Base-by-base conservation (phyloP, 1,140 invertebrate species). In the Drosophila pseudoobscura region DNA sequence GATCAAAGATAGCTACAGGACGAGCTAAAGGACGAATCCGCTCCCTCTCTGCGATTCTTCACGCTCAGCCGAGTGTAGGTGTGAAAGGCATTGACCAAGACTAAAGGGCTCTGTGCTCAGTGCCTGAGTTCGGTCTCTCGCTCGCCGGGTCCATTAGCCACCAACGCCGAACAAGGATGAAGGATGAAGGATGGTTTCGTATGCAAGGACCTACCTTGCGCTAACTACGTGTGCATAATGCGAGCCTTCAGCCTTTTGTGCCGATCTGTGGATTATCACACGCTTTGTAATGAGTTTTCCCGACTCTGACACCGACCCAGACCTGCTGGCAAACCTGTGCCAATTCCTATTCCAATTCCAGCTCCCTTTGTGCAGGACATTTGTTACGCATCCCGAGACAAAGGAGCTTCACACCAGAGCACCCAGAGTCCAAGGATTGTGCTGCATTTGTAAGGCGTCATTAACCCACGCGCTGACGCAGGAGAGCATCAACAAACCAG, bases 161-260 rank as follows among this genome's bases (percentile, higher is more conserved):
- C 78, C 87, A 78, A 78, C 57, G 54, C 60, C 43, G 70, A 44
- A 39, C 11, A 39, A 39, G 65, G 44, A 54, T 29, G 15, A 69
- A 49, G 44, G 49, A 46, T 39, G 57, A 68, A 59, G 63, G 60
- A 58, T 49, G 47, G n/a, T 20, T 63, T n/a, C 13, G 45, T 29
- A 29, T 9, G 29, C 62, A 64, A 22, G 45, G 49, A 80, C 77
- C 71, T 78, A 39, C 66, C 75, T 88, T 83, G 75, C 83, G 84
- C 83, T 90, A 90, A 90, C 88, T 78, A 90, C 54, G 88, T 90
- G 88, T 90, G 73, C 73, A 82, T 73, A 90, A 90, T 90, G 76
- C 59, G 51, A 64, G 47, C 39, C 51, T 7, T 15, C 39, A 35
- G 69, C 72, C 75, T 60, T 87, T 90, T 84, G 87, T 80, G 46